Evolutionary conservation across 2,797 vertebrate species (phyloP).

Genomic region (Oreochromis grahami): DNA sequence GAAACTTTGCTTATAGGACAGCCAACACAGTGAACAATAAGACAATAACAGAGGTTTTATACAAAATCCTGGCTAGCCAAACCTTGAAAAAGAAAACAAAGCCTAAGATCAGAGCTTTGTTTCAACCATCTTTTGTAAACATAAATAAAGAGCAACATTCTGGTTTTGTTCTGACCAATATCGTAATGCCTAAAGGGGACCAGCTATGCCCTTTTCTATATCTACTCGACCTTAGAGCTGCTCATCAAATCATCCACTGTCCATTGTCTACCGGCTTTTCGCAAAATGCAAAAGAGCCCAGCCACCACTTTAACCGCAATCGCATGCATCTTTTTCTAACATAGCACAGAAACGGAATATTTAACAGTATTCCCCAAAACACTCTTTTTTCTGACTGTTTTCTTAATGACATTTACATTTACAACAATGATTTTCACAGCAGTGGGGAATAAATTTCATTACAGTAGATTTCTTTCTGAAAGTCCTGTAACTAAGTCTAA

Average conservation of each 20-base stretch:
- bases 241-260: not conserved
- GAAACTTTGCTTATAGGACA: not conserved
- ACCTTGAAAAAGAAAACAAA: not conserved
- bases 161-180: not conserved
- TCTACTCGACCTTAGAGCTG: not conserved
- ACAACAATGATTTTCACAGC: not conserved
- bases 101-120: not conserved
- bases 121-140: not conserved
- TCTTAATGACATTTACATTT: not conserved
- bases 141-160: not conserved
- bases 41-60: not conserved
- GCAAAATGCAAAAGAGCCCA: not conserved
- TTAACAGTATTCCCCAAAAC: not conserved
- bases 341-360: not conserved
- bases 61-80: not conserved
- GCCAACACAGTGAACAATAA: not conserved
- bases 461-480: not conserved
- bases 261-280: not conserved
- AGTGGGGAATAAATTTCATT: not conserved
- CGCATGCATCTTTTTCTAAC: not conserved
- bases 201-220: not conserved
- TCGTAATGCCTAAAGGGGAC: not conserved
- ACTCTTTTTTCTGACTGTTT: not conserved
- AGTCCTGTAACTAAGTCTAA: not conserved
- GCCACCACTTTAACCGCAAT: not conserved